phyloP scores from a whole-genome alignment of 2,888 invertebrate genomes.

The Peribatodes rhomboidaria region DNA sequence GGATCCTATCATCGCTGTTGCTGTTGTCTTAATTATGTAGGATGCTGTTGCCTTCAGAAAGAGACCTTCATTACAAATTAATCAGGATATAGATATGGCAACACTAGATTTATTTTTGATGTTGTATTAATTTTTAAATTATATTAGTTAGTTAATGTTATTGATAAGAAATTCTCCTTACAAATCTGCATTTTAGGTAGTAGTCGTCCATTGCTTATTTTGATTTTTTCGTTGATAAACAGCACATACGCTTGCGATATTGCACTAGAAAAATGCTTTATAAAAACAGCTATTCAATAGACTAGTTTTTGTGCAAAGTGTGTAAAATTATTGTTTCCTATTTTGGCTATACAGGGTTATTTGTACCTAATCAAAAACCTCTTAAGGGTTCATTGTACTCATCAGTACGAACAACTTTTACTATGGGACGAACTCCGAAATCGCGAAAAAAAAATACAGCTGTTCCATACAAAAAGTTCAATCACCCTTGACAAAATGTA shows the following conservation, averaged over 20 bases:
- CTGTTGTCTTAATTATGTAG: conserved; percentile 27
- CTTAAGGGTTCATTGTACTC: too few species aligned
- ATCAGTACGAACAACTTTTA: too few species aligned
- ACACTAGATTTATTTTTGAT: not conserved
- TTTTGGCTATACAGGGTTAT: conserved; percentile 1
- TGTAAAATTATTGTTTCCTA: not conserved
- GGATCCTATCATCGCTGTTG: conserved; percentile 36
- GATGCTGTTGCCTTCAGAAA: not conserved
- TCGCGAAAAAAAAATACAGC: too few species aligned
- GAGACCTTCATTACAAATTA: too few species aligned
- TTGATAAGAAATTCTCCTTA: not conserved
- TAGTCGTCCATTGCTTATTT: conserved; percentile 45
- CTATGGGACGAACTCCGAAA: too few species aligned
- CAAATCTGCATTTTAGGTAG: not conserved
- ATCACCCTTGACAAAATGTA: too few species aligned
- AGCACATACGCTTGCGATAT: conserved; percentile 43
- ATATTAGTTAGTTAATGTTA: not conserved
- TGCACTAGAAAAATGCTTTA: conserved; percentile 43
- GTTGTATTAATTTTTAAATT: not conserved
- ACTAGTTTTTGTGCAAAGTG: conserved; percentile 10
- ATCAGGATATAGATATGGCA: not conserved
- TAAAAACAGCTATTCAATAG: conserved; percentile 32
- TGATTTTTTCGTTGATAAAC: conserved; percentile 37
- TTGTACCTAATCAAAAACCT: not conserved
- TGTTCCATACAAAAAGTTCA: too few species aligned